Conservation (phyloP, 2,888 invertebrate genomes). For the Omphaloscelis lunosa region DNA sequence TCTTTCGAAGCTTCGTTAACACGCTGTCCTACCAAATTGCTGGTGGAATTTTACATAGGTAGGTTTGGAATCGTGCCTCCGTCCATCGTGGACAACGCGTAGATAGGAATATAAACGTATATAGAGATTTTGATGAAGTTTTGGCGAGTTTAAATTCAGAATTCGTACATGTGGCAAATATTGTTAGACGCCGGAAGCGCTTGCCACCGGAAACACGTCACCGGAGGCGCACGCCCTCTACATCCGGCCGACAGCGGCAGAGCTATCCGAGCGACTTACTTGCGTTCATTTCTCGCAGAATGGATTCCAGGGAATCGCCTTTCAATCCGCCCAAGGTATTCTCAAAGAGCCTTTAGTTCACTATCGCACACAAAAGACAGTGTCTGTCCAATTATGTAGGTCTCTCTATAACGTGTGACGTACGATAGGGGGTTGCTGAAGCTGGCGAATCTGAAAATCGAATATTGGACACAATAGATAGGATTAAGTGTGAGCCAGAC, state of each 20-base stretch:
- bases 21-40: conserved; percentile 39
- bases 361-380: conserved; percentile 61
- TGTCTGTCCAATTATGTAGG: conserved; percentile 51
- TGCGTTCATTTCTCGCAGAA: conserved; percentile 64
- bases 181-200: conserved; percentile 73
- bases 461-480: conserved; percentile 26
- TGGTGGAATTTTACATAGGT: conserved; percentile 23
- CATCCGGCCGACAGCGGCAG: conserved; percentile 67
- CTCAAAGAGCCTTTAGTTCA: conserved; percentile 60
- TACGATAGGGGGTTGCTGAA: not conserved
- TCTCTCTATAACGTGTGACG: conserved; percentile 23
- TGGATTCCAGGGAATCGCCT: conserved; percentile 65
- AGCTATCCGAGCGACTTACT: conserved; percentile 65
- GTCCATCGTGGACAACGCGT: not conserved
- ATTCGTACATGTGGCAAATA: conserved; percentile 69
- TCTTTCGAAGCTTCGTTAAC: conserved; percentile 52
- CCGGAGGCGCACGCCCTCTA: conserved; percentile 70
- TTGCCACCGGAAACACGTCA: conserved; percentile 69
- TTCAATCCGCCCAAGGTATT: conserved; percentile 63
- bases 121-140: conserved; percentile 27
- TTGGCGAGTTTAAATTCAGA: conserved; percentile 58
- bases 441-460: conserved; percentile 25
- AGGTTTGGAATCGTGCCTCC: not conserved
- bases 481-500: not conserved
- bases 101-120: not conserved